Evolutionary conservation across 2,888 invertebrate species (phyloP), one percentile per base, ranked within the genome.

Genomic region (Drosophila testacea): DNA sequence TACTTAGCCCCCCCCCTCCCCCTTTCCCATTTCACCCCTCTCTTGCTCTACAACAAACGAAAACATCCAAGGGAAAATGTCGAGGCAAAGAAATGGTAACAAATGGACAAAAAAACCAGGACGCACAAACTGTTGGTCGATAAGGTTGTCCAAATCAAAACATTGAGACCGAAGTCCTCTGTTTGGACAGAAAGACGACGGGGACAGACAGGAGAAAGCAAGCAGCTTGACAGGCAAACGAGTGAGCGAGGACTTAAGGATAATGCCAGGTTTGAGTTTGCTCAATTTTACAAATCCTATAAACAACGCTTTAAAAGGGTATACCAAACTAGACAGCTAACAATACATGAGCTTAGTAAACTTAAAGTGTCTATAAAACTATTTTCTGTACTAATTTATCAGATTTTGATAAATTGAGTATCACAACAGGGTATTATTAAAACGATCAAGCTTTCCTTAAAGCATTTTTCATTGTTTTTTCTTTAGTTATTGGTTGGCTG

Each of bases 91-190:
- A 46, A 69, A 69, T 78, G 50, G 44, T 22, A 59, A 22, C 22
- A 22, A 22, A 22, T 22, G 22, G 22, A 22, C 22, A 22, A 22
- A 22, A 63, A 38, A 61, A 59, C 34, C 54, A 54, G 70, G 42
- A 65, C 64, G 64, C 56, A 72, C 64, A 72, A 86, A 73, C 60
- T 83, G 73, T 69, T 81, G 81, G 89, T 87, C 89, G 82, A 82
- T 82, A 82, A 82, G 84, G 87, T 89, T 77, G 82, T 77, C 73
- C 77, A 69, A 82, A 82, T 82, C 87, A 87, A 87, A 82, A 87
- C 73, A 89, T 77, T 77, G 77, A 60, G 62, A 81, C 61, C 65
- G 69, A 72, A 73, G 69, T 69, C 30, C 61, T 79, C 65, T 64
- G 60, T 55, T 65, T 71, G 56, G 16, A 32, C 50, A 59, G 70